Base-by-base conservation (phyloP, 1,140 invertebrate genomes). In the Neodiprion fabricii region DNA sequence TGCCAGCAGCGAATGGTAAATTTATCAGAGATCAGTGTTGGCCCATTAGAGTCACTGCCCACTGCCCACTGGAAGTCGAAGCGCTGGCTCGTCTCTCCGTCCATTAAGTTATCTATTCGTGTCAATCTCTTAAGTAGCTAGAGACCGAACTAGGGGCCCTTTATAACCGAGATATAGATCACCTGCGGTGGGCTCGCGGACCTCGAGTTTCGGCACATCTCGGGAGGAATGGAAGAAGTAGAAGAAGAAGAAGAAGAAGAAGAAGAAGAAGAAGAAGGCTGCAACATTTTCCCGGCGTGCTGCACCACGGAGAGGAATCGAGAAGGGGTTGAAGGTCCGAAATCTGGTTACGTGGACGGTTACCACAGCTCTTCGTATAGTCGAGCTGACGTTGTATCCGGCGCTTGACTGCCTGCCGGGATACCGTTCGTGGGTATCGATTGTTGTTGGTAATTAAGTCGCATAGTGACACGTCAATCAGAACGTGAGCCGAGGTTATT, bases 381-480 rank as follows among this genome's bases (percentile, higher is more conserved):
- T 75, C 28, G 48, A 67, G 67, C 68, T 71, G 67, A 14, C 53
- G 49, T 28, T 68, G 53, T 21, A 49, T 50, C 74, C 72, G 49
- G 48, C 70, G 69, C 9, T 74, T 7, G 71, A 47, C 17, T 49
- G 3, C 14, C 48, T 17, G 78, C 79, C 75, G 71, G 28, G 28
- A 40, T 40, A 40, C 28, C 28, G 61, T 40, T 40, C 28, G 28
- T 40, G 67, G 11, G 14, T 86, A 87, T 87, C 82, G 85, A 87
- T 87, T 87, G 86, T 87, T 87, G 86, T 85, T 85, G 86, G 85
- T 87, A 86, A 88, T 87, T 87, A 88, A 84, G 81, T 80, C 77
- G 81, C 82, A 85, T 80, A 86, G 53, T 61, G 82, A 85, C 85
- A 84, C 82, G 85, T 86, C 85, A 87, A 86, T 87, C 84, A 86